Evolutionary conservation across 2,888 invertebrate species (phyloP).

Genomic region (Therioaphis trifolii): DNA sequence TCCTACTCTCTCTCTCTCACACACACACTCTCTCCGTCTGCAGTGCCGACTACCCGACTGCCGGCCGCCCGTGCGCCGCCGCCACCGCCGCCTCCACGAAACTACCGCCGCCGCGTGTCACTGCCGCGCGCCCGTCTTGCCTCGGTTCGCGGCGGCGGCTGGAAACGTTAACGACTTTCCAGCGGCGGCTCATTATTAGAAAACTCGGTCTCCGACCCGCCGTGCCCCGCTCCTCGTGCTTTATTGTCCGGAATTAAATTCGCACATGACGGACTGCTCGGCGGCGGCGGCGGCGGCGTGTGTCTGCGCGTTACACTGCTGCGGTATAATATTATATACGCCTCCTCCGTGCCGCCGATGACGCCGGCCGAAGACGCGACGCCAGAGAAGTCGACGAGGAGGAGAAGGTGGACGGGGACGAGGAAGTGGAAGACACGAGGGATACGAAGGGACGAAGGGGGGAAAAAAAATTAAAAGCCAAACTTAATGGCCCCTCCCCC

Average conservation of each 20-base stretch:
- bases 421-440: neutral
- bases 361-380: no score
- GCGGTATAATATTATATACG: no score
- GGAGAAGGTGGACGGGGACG: slow-evolving; percentile 53
- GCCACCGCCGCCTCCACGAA: no score
- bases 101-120: no score
- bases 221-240: slow-evolving; percentile 45
- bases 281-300: slow-evolving; percentile 5
- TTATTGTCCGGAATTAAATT: slow-evolving; percentile 63
- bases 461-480: slow-evolving; percentile 56
- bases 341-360: no score
- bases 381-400: slow-evolving; percentile 10
- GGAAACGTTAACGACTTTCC: slow-evolving; percentile 62
- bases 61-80: no score
- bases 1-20: slow-evolving; percentile 40
- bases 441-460: slow-evolving; percentile 20
- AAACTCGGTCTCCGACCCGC: slow-evolving; percentile 44
- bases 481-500: slow-evolving; percentile 53
- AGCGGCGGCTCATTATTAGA: slow-evolving; percentile 61
- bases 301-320: neutral
- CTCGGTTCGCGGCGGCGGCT: slow-evolving; percentile 12
- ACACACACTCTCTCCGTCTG: neutral
- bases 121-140: neutral
- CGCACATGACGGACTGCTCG: slow-evolving; percentile 59
- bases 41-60: no score